Evolutionary conservation across 2,113 vertebrate genomes (phyloP).

Genomic region (Pollimyrus isidori): DNA sequence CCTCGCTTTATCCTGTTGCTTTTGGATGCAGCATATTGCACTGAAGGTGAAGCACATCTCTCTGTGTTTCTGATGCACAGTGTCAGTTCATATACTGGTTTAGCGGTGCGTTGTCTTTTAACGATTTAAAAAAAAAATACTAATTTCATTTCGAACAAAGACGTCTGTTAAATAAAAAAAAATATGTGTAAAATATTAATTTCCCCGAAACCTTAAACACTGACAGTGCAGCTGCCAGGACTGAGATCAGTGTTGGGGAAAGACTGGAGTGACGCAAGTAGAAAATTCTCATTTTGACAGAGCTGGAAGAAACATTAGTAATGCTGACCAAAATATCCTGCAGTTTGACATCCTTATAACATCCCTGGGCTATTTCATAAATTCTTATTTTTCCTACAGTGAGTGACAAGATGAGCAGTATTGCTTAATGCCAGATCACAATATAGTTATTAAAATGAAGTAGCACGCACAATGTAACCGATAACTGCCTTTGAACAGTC

Average conservation of each 20-base stretch:
- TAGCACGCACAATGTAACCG: neutral
- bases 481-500: neutral
- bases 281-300: neutral
- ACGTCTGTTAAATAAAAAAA: neutral
- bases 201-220: neutral
- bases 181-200: neutral
- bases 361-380: neutral
- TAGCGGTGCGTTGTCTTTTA: neutral
- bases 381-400: neutral
- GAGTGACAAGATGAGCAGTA: neutral
- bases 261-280: neutral
- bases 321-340: neutral
- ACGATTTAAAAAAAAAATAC: neutral
- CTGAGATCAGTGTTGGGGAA: neutral
- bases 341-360: neutral
- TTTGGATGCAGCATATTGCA: neutral
- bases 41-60: neutral
- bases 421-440: neutral
- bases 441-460: neutral
- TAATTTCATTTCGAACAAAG: neutral
- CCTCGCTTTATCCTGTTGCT: constrained; percentile 9
- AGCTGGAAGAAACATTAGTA: neutral
- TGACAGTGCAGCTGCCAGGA: neutral
- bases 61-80: neutral
- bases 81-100: constrained; percentile 3